Base-by-base conservation (phyloP, 2,113 vertebrate species). In the Columbina picui region DNA sequence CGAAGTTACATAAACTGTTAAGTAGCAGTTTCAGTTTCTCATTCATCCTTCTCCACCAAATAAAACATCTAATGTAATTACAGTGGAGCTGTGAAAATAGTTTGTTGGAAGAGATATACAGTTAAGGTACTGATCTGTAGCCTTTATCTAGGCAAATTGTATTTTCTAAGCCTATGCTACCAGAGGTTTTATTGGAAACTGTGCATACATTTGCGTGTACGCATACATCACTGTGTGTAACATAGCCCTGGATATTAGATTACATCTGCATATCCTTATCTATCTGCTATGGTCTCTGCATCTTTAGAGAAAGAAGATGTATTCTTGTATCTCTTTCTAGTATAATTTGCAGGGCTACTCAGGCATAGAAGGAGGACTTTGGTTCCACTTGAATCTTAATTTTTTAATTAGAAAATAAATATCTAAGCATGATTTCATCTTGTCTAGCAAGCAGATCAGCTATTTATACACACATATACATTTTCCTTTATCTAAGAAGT, bases 401-500 rank as follows among this genome's bases (percentile, higher is more conserved):
- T 93, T 95, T 87, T 91, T 90, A 80, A 85, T 83, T 80, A 74
- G 65, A 82, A 74, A 91, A 91, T 14, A 89, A 84, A 90, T 90
- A 32, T 76, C 70, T 63, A 59, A 90, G 26, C 45, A 84, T 73
- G 63, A 96, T 83, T 96, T 94, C 55, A 91, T 93, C 52, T 74
- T 38, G 38, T 88, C 32, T 67, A 74, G 38, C 50, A 63, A 59
- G 41, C 79, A 74, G 85, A 87, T 76, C 39, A 57, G 56, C 59
- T 94, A 90, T 94, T 93, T 91, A 84, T 85, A 88, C 12, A 77
- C 43, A 88, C 41, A 60, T 49, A 57, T 77, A 77, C 55, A 2
- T 82, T 96, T 95, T 80, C 73, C 64, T 96, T 86, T 95, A 81
- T 92, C 85, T 83, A 95, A 92, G 27, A 59, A 84, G 38, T 81